Evolutionary conservation across 2,797 vertebrate species (phyloP), one percentile per base, ranked within the genome.

Genomic region (Pygocentrus nattereri): DNA sequence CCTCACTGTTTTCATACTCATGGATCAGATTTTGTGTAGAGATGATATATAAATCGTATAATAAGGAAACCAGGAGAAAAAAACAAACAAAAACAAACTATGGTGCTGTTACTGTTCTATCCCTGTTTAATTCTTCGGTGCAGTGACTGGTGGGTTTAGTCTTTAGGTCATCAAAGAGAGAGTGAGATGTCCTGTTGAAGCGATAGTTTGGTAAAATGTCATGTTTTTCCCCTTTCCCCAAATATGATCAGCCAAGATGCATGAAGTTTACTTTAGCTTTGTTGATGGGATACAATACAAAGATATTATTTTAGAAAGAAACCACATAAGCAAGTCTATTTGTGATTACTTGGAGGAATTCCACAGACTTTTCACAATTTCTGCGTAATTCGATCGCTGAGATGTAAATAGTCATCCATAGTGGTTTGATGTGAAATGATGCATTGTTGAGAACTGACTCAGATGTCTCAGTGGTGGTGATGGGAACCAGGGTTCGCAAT

Each of bases 61-160:
- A 68, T 52, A 34, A 34, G 19, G 58, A 78, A 78, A 76, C 77
- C 77, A 81, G 79, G 77, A 52, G 72, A 27, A 69, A 82, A 78
- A 78, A 67, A 52, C 72, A 27, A 69, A 82, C 78, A 78, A 67
- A 67, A 67, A n/a, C 18, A 44, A 27, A 16, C 58, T 54, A 80
- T 65, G 82, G 82, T 82, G 85, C 85, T 86, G 80, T 82, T 82
- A 78, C 41, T 67, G 52, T 59, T 84, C 31, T 19, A 64, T 54
- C 54, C 54, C 69, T 75, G 34, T 16, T 13, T 31, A 58, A 47
- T 58, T 58, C 65, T 72, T 65, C 30, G 74, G 71, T 38, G 49
- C 70, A 80, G 64, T 59, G 54, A 23, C 41, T 23, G 44, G 54
- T 72, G 12, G 3, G 5, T 68, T 25, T 8, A 2, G 56, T 16